Base-by-base conservation (phyloP, 1,140 invertebrate species). In the Lucilia sericata region DNA sequence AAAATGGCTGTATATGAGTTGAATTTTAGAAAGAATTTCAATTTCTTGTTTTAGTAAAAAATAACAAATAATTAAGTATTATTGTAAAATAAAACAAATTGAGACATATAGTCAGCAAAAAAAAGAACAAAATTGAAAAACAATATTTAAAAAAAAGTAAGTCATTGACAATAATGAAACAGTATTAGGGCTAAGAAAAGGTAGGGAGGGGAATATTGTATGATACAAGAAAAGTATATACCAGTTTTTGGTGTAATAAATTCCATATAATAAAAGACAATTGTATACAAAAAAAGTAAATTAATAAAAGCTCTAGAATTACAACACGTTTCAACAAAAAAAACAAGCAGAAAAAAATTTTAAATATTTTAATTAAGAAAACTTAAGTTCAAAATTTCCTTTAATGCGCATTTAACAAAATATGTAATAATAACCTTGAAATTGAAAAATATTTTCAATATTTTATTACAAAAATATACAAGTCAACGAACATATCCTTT, bases 91-190 rank as follows among this genome's bases (percentile, higher is more conserved):
- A 30, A 1, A 30, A 30, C 25, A 10, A 75, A 36, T 36, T 8
- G 74, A 34, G 36, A 76, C 17, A 34, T 42, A 13, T 21, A n/a
- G 74, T 76, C 34, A 76, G 74, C 74, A 76, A 36, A 42, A 76
- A 76, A 55, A n/a, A n/a, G n/a, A n/a, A 42, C 42, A 42, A 42
- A 14, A 55, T 55, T 12, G 13, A 30, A 30, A 30, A 30, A 30
- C 3, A 30, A 30, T 30, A 30, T 30, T 30, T 30, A 30, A 30
- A 30, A 30, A 30, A 30, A 30, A 30, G 3, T 30, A 30, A 30
- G 25, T 30, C 25, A 30, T 30, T 30, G 25, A 30, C 25, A 30
- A 30, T 30, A 30, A 30, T 30, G 3, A 30, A 30, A 30, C 1
- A 30, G 25, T 2, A 12, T 55, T 10, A 17, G 12, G 51, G 0